Conservation (phyloP, 2,888 invertebrate genomes). For the Trachelus tabidus region DNA sequence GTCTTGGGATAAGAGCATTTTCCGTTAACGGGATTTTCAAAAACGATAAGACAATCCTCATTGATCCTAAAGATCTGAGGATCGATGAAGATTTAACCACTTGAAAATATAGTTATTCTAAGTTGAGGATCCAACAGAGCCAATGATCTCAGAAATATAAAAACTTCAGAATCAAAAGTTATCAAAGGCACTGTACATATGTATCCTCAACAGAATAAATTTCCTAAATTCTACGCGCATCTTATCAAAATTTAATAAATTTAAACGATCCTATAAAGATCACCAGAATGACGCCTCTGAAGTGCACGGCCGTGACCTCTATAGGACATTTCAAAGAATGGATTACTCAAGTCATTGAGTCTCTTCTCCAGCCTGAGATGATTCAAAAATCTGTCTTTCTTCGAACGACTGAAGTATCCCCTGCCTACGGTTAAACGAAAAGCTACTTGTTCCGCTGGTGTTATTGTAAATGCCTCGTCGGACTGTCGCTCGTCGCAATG, state of each 20-base stretch:
- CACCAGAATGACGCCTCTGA: conserved; percentile 40
- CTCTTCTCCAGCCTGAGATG: conserved; percentile 54
- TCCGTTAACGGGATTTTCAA: too few relatives aligned
- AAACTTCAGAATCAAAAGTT: background rate
- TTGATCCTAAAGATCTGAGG: too few relatives aligned
- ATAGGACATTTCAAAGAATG: conserved; percentile 45
- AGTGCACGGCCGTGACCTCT: conserved; percentile 32
- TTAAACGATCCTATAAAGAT: conserved; percentile 40
- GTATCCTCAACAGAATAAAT: too few relatives aligned
- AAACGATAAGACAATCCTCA: too few relatives aligned
- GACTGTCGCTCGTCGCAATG: too few relatives aligned
- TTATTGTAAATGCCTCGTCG: conserved; percentile 34
- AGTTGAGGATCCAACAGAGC: conserved; percentile 10
- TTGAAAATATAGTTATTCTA: too few relatives aligned
- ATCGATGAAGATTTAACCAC: too few relatives aligned
- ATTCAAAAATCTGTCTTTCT: conserved; percentile 56
- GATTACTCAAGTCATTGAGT: conserved; percentile 49
- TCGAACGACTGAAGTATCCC: conserved; percentile 53
- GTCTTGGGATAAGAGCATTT: too few relatives aligned
- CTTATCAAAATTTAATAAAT: background rate
- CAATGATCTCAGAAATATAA: conserved; percentile 25
- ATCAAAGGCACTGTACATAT: too few relatives aligned
- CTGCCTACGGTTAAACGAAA: conserved; percentile 53
- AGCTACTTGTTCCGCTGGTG: conserved; percentile 51
- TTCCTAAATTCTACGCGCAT: too few relatives aligned